Percentiles rank a stretch among this genome's conserved stretches.
These are phyloP conservation scores for Sinotaia quadrata DNA, from an alignment of 2,888 invertebrate genomes.

Conservation along the genomic window DNA sequence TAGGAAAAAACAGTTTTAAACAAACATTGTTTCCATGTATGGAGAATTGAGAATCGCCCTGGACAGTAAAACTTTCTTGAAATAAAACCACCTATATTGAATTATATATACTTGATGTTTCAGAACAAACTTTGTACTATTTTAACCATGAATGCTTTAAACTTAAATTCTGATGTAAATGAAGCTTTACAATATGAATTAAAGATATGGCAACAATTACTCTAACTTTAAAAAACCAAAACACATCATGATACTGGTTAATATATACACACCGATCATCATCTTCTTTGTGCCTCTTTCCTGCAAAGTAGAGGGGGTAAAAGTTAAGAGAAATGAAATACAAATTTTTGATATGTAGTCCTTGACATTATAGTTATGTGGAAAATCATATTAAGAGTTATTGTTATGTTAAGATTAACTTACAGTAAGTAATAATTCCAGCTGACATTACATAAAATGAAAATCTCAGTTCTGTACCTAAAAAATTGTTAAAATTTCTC, in stretches of 20 bases:
- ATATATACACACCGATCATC: slow-evolving; percentile 35
- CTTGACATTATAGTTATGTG: neutral
- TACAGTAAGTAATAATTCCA: too few species aligned
- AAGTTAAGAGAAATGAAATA: too few species aligned
- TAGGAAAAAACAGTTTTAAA: too few species aligned
- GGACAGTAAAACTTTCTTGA: neutral
- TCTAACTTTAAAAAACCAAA: neutral
- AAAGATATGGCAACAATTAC: neutral
- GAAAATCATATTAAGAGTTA: neutral
- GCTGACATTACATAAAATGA: too few species aligned
- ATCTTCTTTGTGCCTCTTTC: slow-evolving; percentile 56
- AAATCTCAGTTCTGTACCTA: too few species aligned
- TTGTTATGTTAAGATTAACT: too few species aligned
- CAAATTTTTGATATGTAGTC: neutral
- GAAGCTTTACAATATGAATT: neutral
- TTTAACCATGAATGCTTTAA: neutral
- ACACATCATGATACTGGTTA: neutral
- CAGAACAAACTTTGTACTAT: neutral
- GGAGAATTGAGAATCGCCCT: too few species aligned
- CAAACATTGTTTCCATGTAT: too few species aligned
- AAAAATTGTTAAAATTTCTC: too few species aligned
- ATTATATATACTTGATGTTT: neutral
- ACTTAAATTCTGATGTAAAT: neutral
- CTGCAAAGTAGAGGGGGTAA: slow-evolving; percentile 37
- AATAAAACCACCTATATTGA: neutral